Evolutionary conservation across 2,113 vertebrate species (phyloP), one percentile per base, ranked within the genome.

Genomic region (Brachyistius frenatus): DNA sequence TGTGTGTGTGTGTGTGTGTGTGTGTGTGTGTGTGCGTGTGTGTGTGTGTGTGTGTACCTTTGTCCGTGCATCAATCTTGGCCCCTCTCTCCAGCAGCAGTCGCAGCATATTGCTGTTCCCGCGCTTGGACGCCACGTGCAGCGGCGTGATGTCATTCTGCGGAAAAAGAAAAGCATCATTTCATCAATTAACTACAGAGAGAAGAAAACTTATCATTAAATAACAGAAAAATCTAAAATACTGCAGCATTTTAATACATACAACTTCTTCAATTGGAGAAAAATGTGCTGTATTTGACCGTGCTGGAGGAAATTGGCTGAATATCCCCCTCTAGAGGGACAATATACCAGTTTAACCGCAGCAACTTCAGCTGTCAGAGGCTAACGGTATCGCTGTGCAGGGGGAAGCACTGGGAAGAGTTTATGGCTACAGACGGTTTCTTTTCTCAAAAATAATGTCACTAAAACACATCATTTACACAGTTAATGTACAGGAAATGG

Each of bases 101-200:
- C 97, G 97, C 75, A 99, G 97, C 98, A 98, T 99, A 78, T 99
- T 99, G 88, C 96, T 95, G 1, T 99, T 99, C 85, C 98, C 98
- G 75, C 98, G 95, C 93, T 99, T 99, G 0, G 98, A 98, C 16
- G 98, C 98, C 67, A 99, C 98, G 2, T 99, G 98, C 81, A 99
- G 93, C 0, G 98, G 98, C 0, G 97, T 99, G 83, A 99, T 99
- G 93, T 99, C 98, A 63, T 99, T 99, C 98, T 99, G 94, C 33
- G 50, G 41, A 50, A 14, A 65, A 14, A 80, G 4, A 15, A 6
- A 46, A 57, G 63, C 37, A 61, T 46, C 3, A 37, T 23, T 49
- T 44, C 3, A 0, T 23, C 50, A 37, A 7, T 64, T 53, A 46
- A 62, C 0, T 0, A 0, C 16, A 67, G 13, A n/a, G 5, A 58